Percentiles rank a stretch among this genome's conserved stretches.
Evolutionary conservation across 2,888 invertebrate genomes (phyloP).

Genomic region (Cheilosia urbana): DNA sequence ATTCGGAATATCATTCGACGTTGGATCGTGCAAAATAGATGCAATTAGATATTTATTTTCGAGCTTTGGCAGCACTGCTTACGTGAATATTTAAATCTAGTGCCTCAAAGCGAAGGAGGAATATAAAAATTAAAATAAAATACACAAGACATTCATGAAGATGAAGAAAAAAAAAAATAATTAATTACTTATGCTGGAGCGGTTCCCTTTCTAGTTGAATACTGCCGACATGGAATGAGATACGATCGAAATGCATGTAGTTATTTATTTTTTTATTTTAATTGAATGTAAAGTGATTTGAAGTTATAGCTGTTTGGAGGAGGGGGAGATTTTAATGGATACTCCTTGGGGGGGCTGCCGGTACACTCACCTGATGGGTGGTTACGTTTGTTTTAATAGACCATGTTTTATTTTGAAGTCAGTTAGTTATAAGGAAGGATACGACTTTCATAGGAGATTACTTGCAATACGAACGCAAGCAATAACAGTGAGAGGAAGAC

Average conservation of each 20-base stretch:
- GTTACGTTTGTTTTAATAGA: no score
- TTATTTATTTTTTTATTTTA: conserved; percentile 27
- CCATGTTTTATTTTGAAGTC: no score
- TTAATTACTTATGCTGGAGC: conserved; percentile 33
- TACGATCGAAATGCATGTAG: conserved; percentile 29
- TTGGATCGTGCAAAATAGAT: conserved; percentile 6
- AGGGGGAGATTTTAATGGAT: conserved; percentile 3
- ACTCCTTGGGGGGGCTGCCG: neutral
- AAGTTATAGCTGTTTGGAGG: conserved; percentile 4
- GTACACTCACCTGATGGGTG: no score
- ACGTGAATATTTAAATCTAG: neutral
- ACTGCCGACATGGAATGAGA: conserved; percentile 10
- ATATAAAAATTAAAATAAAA: neutral
- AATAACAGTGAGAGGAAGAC: no score
- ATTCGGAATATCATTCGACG: conserved; percentile 9
- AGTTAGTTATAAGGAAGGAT: no score
- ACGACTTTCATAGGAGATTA: no score
- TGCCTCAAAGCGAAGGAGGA: neutral
- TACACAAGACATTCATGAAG: conserved; percentile 3
- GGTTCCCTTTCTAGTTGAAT: conserved; percentile 20
- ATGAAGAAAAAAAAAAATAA: conserved; percentile 2
- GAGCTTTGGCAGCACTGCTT: no score
- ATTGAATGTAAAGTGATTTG: conserved; percentile 21
- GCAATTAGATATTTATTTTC: conserved; percentile 10
- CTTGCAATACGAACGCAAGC: no score